Evolutionary conservation across 2,113 vertebrate species (phyloP), one percentile per base, ranked within the genome.

Genomic region (Leptobrachium leishanense): DNA sequence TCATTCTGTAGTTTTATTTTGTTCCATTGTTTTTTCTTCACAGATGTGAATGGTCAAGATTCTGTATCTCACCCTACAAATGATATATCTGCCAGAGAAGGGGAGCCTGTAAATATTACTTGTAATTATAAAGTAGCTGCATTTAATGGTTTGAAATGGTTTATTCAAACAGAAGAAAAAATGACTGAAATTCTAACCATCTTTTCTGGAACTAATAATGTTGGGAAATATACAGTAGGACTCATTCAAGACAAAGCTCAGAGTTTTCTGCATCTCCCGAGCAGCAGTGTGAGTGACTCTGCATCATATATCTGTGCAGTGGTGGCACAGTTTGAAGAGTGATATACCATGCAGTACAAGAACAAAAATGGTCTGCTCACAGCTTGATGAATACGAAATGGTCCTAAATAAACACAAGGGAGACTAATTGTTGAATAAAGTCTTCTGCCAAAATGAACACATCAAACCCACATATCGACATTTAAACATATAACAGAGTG

Each of bases 51-150:
- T 69, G 44, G 43, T 69, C 75, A 68, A 11, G 20, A 44, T n/a
- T 39, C 53, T 4, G 66, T 77, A 12, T 46, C 42, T 69, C 7
- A 59, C 15, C 66, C 57, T 4, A 43, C 57, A 2, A 2, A 42
- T 2, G 39, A n/a, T 8, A 5, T 42, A 31, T 42, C 40, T 44
- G 66, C 59, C 43, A 42, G 39, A 2, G 79, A 82, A 43, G 69
- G 82, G 2, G 69, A 79, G 2, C 0, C 13, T 12, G 57, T 75
- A 9, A 65, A 15, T 0, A 20, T 86, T 46, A 0, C 15, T 0
- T 87, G 82, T 43, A 43, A 40, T 0, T 85, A 80, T 74, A 76
- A 84, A 9, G 72, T 9, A 10, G 69, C 6, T n/a, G 15, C 0
- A 54, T 0, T 0, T 4, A 65, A 0, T 40, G 46, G 0, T 71